Percentiles rank a stretch among this genome's conserved stretches.
phyloP scores from a whole-genome alignment of 2,797 vertebrate species.

The Ispidina lecontei region DNA sequence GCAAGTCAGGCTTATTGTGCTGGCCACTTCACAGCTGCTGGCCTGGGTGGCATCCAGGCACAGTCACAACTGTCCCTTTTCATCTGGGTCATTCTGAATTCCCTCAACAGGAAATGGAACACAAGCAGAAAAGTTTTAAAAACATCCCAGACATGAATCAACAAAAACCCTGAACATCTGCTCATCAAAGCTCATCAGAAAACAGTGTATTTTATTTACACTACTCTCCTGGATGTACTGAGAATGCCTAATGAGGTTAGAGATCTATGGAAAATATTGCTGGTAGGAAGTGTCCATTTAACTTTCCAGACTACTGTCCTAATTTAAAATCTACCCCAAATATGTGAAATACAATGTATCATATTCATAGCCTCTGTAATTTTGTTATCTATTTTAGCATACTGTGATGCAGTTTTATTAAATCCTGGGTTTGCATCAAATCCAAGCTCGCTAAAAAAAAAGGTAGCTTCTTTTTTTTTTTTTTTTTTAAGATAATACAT shows the following conservation, averaged over 20 bases:
- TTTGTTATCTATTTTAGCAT: neutral
- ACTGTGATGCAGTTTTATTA: neutral
- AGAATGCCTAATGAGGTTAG: slow-evolving; percentile 55
- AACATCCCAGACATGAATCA: slow-evolving; percentile 78
- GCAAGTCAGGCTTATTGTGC: slow-evolving; percentile 58
- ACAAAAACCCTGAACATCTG: slow-evolving; percentile 78
- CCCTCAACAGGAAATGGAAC: slow-evolving; percentile 79
- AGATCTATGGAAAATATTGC: slow-evolving; percentile 25
- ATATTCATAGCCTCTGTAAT: neutral
- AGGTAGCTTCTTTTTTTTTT: neutral
- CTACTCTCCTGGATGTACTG: slow-evolving; percentile 51
- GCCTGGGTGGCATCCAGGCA: slow-evolving; percentile 77
- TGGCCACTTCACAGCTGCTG: slow-evolving; percentile 79
- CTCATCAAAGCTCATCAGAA: slow-evolving; percentile 76
- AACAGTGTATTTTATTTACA: slow-evolving; percentile 74
- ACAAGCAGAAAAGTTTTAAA: slow-evolving; percentile 74
- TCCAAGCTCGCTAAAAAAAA: neutral
- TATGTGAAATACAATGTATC: neutral
- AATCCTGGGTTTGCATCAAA: neutral
- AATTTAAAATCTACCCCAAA: neutral
- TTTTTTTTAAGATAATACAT: neutral
- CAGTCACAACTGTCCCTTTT: slow-evolving; percentile 78
- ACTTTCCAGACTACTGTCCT: neutral
- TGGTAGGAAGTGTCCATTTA: neutral
- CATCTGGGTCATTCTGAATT: slow-evolving; percentile 80